These are phyloP conservation scores for Coptodon bakossiorum DNA, from an alignment of 2,113 vertebrate species.

Conservation along the genomic window DNA sequence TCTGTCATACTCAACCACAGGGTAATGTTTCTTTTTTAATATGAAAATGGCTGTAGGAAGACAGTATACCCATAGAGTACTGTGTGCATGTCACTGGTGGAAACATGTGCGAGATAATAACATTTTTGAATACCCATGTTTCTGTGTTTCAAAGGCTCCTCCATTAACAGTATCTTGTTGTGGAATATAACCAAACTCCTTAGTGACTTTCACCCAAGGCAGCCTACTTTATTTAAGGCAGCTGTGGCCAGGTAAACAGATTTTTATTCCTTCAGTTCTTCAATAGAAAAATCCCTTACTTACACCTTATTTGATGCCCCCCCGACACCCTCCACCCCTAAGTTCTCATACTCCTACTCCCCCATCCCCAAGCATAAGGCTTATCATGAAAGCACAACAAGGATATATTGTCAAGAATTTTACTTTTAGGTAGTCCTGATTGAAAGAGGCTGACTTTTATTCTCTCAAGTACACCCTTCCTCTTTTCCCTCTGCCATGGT, in stretches of 20 bases:
- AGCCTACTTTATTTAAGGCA: slow-evolving; percentile 44
- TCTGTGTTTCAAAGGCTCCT: slow-evolving; percentile 18
- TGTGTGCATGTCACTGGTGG: not conserved
- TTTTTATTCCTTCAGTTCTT: slow-evolving; percentile 53
- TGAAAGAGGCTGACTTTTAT: slow-evolving; percentile 67
- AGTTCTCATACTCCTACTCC: slow-evolving; percentile 7
- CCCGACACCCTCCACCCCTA: slow-evolving; percentile 3
- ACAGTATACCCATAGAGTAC: not conserved
- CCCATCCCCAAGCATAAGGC: slow-evolving; percentile 39
- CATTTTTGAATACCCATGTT: slow-evolving; percentile 2
- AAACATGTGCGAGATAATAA: not conserved
- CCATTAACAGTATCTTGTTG: slow-evolving; percentile 18
- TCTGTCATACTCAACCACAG: not conserved
- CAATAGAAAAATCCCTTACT: slow-evolving; percentile 50
- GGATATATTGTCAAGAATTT: slow-evolving; percentile 71
- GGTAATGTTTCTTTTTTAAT: not conserved
- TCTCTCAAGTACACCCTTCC: slow-evolving; percentile 58
- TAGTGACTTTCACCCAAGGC: slow-evolving; percentile 21
- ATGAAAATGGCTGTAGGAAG: not conserved
- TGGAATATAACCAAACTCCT: slow-evolving; percentile 22
- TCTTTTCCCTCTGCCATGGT: slow-evolving; percentile 46
- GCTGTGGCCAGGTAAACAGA: slow-evolving; percentile 65
- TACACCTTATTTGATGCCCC: slow-evolving; percentile 54
- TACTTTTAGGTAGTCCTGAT: slow-evolving; percentile 71
- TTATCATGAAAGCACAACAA: slow-evolving; percentile 71